A percentile compares a stretch with the other conserved stretches of the same genome.
Conservation (phyloP, 2,113 vertebrate species). For the Gracilinanus agilis region DNA sequence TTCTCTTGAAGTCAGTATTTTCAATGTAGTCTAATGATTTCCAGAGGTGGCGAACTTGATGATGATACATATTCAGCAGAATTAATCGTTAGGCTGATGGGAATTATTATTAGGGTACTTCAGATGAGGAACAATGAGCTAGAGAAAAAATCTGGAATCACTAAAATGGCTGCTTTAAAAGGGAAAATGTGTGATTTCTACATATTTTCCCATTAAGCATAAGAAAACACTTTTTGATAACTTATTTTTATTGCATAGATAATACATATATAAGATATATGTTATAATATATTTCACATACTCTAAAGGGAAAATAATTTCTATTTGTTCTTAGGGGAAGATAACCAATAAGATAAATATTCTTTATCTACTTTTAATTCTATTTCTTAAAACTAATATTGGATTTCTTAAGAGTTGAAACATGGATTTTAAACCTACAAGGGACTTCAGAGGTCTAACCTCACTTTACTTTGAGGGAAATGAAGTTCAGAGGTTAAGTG, state of each 20-base stretch:
- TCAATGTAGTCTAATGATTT: not conserved
- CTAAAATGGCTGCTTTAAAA: not conserved
- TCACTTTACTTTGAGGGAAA: not conserved
- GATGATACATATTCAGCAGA: conserved; percentile 1
- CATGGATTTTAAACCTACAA: not conserved
- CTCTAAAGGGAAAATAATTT: not conserved
- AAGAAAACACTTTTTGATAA: not conserved
- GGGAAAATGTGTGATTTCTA: not conserved
- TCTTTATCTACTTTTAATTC: not conserved
- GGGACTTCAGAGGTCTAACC: not conserved
- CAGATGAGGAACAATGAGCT: not conserved
- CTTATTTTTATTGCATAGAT: not conserved
- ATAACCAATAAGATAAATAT: not conserved
- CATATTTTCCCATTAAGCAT: not conserved
- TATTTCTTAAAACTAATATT: not conserved
- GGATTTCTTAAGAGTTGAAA: not conserved
- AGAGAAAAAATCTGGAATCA: not conserved
- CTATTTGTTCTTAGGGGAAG: not conserved
- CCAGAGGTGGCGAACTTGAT: not conserved
- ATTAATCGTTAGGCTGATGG: not conserved
- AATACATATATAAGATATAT: too few species aligned
- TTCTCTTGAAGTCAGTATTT: not conserved
- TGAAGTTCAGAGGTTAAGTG: not conserved
- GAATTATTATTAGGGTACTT: not conserved
- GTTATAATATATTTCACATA: not conserved